Base-by-base conservation (phyloP, 1,140 invertebrate genomes). In the Eciton burchellii region DNA sequence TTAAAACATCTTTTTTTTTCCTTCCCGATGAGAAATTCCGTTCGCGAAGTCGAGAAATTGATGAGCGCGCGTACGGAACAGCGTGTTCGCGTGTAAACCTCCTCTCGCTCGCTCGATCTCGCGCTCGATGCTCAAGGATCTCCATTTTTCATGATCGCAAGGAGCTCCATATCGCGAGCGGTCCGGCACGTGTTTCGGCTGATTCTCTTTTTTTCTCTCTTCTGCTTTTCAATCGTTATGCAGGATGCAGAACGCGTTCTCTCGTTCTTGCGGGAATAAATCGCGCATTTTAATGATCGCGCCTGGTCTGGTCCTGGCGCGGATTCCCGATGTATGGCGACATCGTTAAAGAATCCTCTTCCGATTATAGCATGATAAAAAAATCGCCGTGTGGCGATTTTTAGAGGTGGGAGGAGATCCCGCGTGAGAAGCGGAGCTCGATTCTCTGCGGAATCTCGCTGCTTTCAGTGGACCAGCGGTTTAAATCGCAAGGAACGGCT, bases 331-430 rank as follows among this genome's bases (percentile, higher is more conserved):
- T n/a, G 12, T 81, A 16, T n/a, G 19, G 19, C 14, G n/a, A 71
- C 54, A 16, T 72, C 66, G 52, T 71, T 71, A 81, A 81, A 57
- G n/a, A 56, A 41, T 70, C 54, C 41, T 57, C 26, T 81, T 24
- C 3, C 4, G 49, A 81, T 81, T 81, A 72, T 62, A 59, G 54
- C 35, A 57, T 72, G 73, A 81, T 81, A 72, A 81, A 81, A 79
- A 81, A 4, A n/a, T n/a, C 6, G n/a, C 21, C 24, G 24, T 56
- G 8, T 12, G 47, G 3, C 29, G 16, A 45, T n/a, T n/a, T n/a
- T n/a, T 21, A 6, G 9, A 8, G 24, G 6, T 9, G 12, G 47
- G 16, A 3, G 47, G 14, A 14, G 26, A n/a, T 54, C 12, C 21
- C 24, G 9, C 11, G 11, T 63, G 9, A 63, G 35, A 52, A 41